Base-by-base conservation (phyloP, 2,888 invertebrate genomes). In the Acronicta psi region DNA sequence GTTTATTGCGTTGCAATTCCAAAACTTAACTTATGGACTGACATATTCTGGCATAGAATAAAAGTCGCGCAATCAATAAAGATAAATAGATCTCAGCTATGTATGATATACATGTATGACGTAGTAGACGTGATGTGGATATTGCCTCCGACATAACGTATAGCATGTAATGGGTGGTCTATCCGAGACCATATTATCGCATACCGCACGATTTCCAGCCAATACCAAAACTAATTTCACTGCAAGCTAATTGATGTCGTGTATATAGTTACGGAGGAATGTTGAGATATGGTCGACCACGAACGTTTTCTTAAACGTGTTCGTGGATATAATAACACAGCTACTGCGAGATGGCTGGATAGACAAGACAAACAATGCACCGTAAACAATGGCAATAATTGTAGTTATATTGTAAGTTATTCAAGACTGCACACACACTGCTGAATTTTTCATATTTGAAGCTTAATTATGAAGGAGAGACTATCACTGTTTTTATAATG, bases 191-290 rank as follows among this genome's bases (percentile, higher is more conserved):
- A 50, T 50, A 51, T 16, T 50, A 51, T 16, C 13, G 17, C 38
- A 20, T 29, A 31, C 25, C 6, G 29, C 66, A 43, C 42, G 46
- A 66, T 66, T 59, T 54, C 59, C 43, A 54, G 47, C 29, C 49
- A 49, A 46, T 71, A 50, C 36, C 52, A 41, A 57, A 42, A 41
- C 57, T 68, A 73, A 70, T 69, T 14, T 54, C 14, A 46, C 73
- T 64, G 42, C 37, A 49, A 43, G 69, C 34, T 56, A 59, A 68
- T 56, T 52, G 55, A 59, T 54, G 53, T 44, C 47, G 53, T 56
- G 40, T 20, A 57, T 54, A 34, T 53, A 51, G 31, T 69, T 67
- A 54, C 47, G 7, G 14, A 54, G 44, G 69, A 68, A 69, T 69
- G 62, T 58, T 16, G 20, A 49, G 46, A 52, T 67, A 41, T 36